These are phyloP conservation scores for Hoplostethus mediterraneus DNA, from an alignment of 2,797 vertebrate genomes.

Conservation along the genomic window DNA sequence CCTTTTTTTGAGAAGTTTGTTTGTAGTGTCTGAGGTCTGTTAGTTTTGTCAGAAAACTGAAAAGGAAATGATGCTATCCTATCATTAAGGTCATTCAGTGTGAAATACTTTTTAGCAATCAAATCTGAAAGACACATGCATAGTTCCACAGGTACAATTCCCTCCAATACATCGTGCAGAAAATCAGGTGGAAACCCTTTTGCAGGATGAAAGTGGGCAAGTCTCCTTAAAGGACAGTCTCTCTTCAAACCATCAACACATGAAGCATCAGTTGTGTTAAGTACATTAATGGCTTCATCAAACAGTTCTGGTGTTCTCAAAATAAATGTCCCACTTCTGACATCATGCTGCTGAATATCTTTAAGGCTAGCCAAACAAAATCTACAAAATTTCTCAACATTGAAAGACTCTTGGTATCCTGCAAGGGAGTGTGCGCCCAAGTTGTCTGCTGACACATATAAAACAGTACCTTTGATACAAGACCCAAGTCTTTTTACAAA, in stretches of 20 bases:
- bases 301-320: background rate
- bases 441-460: conserved; percentile 9
- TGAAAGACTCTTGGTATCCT: too few relatives aligned
- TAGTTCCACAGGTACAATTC: conserved; percentile 25
- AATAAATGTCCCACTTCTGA: conserved; percentile 31
- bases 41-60: conserved; percentile 39
- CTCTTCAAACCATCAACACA: too few relatives aligned
- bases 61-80: conserved; percentile 29
- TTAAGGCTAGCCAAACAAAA: conserved; percentile 25
- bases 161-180: conserved; percentile 25
- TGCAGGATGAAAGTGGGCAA: too few relatives aligned
- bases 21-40: conserved; percentile 24
- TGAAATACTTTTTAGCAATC: conserved; percentile 22
- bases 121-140: conserved; percentile 23
- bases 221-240: too few relatives aligned
- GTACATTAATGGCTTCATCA: too few relatives aligned
- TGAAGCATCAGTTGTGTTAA: too few relatives aligned
- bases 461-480: background rate
- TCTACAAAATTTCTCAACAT: conserved; percentile 39
- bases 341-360: conserved; percentile 35
- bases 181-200: conserved; percentile 34
- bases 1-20: conserved; percentile 29
- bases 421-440: conserved; percentile 19
- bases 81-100: conserved; percentile 20
- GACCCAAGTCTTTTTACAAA: conserved; percentile 39